These are phyloP conservation scores for Amphibalanus amphitrite DNA, from an alignment of 1,140 invertebrate species.

Conservation along the genomic window DNA sequence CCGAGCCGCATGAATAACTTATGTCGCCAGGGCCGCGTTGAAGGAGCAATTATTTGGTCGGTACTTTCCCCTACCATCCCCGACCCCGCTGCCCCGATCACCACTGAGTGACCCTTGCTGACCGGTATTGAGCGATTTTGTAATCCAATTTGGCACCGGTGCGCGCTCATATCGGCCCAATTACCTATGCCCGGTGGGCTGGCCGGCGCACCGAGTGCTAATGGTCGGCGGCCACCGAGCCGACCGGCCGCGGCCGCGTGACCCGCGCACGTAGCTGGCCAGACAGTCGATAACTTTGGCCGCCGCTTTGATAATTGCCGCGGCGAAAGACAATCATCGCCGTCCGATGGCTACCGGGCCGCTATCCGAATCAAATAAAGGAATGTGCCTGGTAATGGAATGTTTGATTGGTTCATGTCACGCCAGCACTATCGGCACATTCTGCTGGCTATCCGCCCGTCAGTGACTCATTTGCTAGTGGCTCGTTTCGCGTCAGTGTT, in stretches of 20 bases:
- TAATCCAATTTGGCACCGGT: neutral
- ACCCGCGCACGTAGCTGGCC: neutral
- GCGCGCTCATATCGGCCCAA: neutral
- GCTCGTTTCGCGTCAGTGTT: neutral
- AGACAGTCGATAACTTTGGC: neutral
- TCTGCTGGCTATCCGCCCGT: neutral
- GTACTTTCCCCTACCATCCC: neutral
- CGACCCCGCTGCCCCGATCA: neutral
- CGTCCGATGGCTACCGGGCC: neutral
- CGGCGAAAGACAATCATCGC: neutral
- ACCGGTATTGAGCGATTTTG: neutral
- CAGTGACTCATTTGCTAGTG: neutral
- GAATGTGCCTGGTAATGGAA: neutral
- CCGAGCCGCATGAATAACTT: neutral
- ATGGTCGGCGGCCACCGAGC: neutral
- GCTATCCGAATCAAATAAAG: neutral
- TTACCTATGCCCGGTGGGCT: neutral
- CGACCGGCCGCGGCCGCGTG: neutral
- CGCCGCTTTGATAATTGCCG: neutral
- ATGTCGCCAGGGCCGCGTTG: neutral
- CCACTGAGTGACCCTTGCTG: neutral
- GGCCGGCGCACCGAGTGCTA: neutral
- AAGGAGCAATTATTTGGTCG: neutral
- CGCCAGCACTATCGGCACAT: neutral
- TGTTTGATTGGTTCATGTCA: neutral